Evolutionary conservation across 2,888 invertebrate species (phyloP), one percentile per base, ranked within the genome.

Genomic region (Athetis lepigone): DNA sequence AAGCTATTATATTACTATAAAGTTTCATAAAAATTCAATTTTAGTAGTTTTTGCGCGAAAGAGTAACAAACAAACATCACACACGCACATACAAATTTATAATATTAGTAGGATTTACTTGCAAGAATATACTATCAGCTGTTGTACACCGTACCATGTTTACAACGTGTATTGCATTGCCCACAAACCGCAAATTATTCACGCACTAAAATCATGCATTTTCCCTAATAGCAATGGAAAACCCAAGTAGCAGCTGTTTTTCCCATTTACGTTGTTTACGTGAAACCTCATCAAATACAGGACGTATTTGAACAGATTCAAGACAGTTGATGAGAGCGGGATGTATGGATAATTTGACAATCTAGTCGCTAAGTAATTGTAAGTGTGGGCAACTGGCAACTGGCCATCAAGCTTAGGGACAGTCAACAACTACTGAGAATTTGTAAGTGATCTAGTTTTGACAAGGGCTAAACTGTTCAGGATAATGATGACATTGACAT

Each of bases 151-250:
- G n/a, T n/a, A n/a, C 58, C 49, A 13, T 27, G 5, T 27, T 29
- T 49, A 27, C 8, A 23, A 45, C 21, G 21, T 37, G 13, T 47
- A 39, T 57, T 45, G 37, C 4, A 23, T 39, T 25, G 2, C 13
- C 23, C 13, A n/a, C 19, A 45, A 7, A 39, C 23, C 37, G 23
- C 43, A 45, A 45, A 23, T 37, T 39, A 69, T 45, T 67, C 21
- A 52, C 13, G 4, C 7, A 36, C 42, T 9, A 21, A 43, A 36
- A 36, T 33, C 7, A 19, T 36, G 16, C 1, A 25, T 45, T 67
- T 63, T 69, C 36, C 59, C 18, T n/a, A 36, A 18, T 8, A 7
- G 56, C 29, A 9, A 25, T 40, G 4, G 13, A 11, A 13, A 5
- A 33, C 1, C 23, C 4, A 18, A 5, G 9, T 8, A 18, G 8